Conservation (phyloP, 2,797 vertebrate genomes). For the Enteromius afrohamiltoni region DNA sequence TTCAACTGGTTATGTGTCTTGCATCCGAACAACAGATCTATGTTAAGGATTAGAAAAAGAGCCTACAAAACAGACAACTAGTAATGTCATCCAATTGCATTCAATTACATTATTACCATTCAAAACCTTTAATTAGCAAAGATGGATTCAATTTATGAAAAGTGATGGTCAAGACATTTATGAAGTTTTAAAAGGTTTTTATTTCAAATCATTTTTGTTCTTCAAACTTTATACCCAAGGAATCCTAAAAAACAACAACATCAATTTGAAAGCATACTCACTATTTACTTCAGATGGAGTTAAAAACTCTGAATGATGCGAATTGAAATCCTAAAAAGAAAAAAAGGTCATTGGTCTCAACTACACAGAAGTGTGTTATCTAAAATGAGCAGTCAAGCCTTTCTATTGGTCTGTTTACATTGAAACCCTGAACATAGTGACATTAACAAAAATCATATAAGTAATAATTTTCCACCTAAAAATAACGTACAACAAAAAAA, state of each 20-base stretch:
- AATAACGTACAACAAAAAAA: not conserved
- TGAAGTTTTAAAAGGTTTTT: not conserved
- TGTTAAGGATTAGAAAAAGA: not conserved
- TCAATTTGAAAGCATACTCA: not conserved
- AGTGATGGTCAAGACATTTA: not conserved
- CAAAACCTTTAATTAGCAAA: not conserved
- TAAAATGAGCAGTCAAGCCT: not conserved
- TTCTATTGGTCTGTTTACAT: not conserved
- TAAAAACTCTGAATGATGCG: not conserved
- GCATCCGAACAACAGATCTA: not conserved
- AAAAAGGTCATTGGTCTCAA: not conserved
- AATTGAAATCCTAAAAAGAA: not conserved
- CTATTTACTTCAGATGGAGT: constrained; percentile 14
- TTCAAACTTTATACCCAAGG: not conserved
- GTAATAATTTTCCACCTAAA: not conserved
- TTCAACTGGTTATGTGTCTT: not conserved
- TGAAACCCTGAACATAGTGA: not conserved
- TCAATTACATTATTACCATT: not conserved
- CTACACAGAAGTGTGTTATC: not conserved
- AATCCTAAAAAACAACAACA: too few relatives aligned
- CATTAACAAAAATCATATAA: not conserved
- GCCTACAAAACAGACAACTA: not conserved
- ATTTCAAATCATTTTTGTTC: not conserved
- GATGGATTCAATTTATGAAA: not conserved
- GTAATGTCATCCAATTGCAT: not conserved